phyloP scores from a whole-genome alignment of 2,888 invertebrate species.

The Dryadula phaetusa region DNA sequence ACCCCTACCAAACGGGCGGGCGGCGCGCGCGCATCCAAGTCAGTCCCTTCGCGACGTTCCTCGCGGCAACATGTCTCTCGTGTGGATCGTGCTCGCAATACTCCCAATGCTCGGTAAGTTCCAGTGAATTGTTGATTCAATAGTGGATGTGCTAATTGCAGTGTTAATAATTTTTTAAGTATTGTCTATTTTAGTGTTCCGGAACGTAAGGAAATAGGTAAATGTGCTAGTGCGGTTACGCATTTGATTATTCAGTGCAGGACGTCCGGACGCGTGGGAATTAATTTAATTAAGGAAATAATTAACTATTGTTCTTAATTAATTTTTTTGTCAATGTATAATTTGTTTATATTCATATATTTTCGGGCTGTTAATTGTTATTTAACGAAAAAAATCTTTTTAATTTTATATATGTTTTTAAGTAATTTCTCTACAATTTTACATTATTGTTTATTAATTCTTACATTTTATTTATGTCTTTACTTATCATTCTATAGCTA shows the following conservation, averaged over 20 bases:
- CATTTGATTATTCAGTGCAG: constrained; percentile 49
- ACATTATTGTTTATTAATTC: too few species aligned
- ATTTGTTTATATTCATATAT: not conserved
- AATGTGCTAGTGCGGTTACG: constrained; percentile 50
- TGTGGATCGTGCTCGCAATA: constrained; percentile 78
- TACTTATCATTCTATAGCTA: too few species aligned
- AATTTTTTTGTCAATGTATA: too few species aligned
- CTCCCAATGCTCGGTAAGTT: constrained; percentile 82
- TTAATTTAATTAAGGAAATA: constrained; percentile 44
- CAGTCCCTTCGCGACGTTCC: constrained; percentile 77
- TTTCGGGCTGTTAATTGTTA: not conserved
- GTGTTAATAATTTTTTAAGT: constrained; percentile 20
- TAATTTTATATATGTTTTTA: too few species aligned
- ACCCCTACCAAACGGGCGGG: constrained; percentile 60
- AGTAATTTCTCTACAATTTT: too few species aligned
- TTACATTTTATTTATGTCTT: too few species aligned
- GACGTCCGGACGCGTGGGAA: constrained; percentile 68
- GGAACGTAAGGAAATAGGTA: constrained; percentile 51
- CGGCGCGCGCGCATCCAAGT: constrained; percentile 60
- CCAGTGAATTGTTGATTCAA: constrained; percentile 37
- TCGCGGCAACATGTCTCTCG: constrained; percentile 79
- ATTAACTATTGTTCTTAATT: constrained; percentile 26
- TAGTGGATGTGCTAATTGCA: constrained; percentile 53
- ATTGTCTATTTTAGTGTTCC: constrained; percentile 35
- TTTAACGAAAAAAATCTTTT: too few species aligned